Evolutionary conservation across 1,140 invertebrate genomes (phyloP), one percentile per base, ranked within the genome.

Genomic region (Atopsyche davidsoni): DNA sequence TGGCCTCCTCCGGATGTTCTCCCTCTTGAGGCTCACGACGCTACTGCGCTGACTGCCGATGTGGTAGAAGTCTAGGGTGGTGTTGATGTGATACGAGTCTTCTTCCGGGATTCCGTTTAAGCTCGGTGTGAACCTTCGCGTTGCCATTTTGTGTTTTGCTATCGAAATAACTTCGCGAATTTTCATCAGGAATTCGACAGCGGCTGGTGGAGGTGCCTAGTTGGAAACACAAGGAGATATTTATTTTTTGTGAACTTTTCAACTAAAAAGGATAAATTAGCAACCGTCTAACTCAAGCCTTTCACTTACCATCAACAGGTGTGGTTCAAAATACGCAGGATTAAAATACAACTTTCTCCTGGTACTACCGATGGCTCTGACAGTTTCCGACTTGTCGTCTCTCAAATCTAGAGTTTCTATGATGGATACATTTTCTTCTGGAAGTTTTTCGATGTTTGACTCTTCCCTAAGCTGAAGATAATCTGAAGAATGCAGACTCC

Each of bases 141-240:
- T 73, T 23, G 78, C 77, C 81, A 93, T 89, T 69, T 91, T 90
- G 55, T 87, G 83, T 63, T 90, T 91, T 2, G 89, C 88, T 28
- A 90, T 84, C 13, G 85, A 75, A 53, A 93, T 92, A 4, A 92
- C 88, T 76, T 92, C 88, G 10, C 89, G 79, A 43, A 93, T 89
- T 73, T 91, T 89, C 1, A 80, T 74, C 9, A 92, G 71, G 66
- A 93, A 92, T 65, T 93, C 89, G 24, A 90, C 68, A 16, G 88
- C 87, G 18, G 87, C 88, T 51, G 87, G 85, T 11, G 89, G 89
- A 22, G 89, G 89, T 50, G 85, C 80, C 86, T 91, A 18, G 2
- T 23, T 35, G n/a, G 28, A 40, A 13, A 45, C 49, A 43, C n/a
- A 42, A 10, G 10, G 0, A 49, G 40, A 40, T 23, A 34, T 22